Evolutionary conservation across 2,113 vertebrate species (phyloP).

Genomic region (Corythaeola cristata): DNA sequence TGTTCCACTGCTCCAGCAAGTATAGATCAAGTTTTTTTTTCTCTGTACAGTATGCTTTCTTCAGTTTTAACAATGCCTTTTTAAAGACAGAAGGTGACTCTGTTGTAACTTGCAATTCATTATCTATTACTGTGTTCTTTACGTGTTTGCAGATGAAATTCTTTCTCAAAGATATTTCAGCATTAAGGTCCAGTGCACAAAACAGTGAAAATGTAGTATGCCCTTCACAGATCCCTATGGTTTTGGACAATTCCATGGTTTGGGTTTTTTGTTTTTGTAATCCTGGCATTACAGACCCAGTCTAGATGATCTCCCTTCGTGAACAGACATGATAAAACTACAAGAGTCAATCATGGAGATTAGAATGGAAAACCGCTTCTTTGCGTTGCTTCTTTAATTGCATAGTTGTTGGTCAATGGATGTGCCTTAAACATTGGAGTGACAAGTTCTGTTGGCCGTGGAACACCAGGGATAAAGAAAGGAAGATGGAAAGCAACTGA

Average conservation of each 20-base stretch:
- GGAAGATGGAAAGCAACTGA: not conserved
- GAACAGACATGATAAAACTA: not conserved
- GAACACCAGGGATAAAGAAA: not conserved
- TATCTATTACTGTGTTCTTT: not conserved
- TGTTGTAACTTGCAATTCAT: not conserved
- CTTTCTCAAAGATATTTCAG: not conserved
- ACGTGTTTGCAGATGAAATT: not conserved
- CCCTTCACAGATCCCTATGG: not conserved
- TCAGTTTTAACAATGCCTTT: not conserved
- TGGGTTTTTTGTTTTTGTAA: slow-evolving; percentile 3
- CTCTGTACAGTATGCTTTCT: not conserved
- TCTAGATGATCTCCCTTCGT: not conserved
- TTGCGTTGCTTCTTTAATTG: not conserved
- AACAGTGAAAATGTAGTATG: not conserved
- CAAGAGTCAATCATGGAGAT: not conserved
- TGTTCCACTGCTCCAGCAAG: not conserved
- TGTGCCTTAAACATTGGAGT: not conserved
- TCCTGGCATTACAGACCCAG: not conserved
- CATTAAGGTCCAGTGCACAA: not conserved
- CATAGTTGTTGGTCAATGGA: not conserved
- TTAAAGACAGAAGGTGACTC: not conserved
- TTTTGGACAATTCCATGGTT: slow-evolving; percentile 27
- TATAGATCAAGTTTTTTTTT: not conserved
- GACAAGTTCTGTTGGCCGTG: not conserved
- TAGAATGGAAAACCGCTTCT: not conserved